Evolutionary conservation across 1,140 invertebrate species (phyloP), one percentile per base, ranked within the genome.

Genomic region (Pollicipes pollicipes): DNA sequence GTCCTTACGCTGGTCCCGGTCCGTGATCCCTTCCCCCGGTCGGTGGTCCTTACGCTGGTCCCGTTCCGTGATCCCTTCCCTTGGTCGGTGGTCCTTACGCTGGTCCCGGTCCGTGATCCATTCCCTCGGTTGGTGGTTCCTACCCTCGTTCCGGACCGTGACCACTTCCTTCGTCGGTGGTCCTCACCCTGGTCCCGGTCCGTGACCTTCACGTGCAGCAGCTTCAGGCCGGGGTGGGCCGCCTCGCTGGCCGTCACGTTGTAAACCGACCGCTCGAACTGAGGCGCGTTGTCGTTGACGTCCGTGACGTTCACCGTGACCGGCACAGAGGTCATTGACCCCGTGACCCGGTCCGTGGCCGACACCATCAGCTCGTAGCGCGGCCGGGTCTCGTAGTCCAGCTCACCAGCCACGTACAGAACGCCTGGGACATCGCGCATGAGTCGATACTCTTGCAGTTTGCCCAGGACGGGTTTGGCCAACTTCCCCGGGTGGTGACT

Each of bases 211-310:
- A 64, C 27, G 24, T 4, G 8, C 21, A 24, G 3, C 8, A 64
- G 24, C 3, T 21, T 4, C 21, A 27, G 3, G 63, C 63, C 63
- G 4, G 27, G 63, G 4, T 27, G 78, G 29, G 89, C 88, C 78
- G 92, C 88, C 82, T 95, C 88, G 75, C 84, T 85, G 27, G 95
- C 87, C 69, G 75, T 72, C 29, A 73, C 76, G 30, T 69, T 70
- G 73, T 74, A 75, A 26, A 70, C 28, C 17, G 68, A 68, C 31
- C 72, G 68, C 1, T 72, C 74, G 79, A 95, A 95, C 27, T 82
- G 77, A 0, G 91, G 90, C 17, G 89, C 85, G 79, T 93, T 93
- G 78, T 96, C 93, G 80, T 95, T 95, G 78, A 89, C 90, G 79
- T 93, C 90, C 72, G 88, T 84, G 17, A 94, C 79, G 69, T 87